A percentile compares a stretch with the other conserved stretches of the same genome.
These are phyloP conservation scores for Hexactinellida sp. DNA, from an alignment of 37 sponge, comb jelly and placozoan genomes.

Conservation along the genomic window DNA sequence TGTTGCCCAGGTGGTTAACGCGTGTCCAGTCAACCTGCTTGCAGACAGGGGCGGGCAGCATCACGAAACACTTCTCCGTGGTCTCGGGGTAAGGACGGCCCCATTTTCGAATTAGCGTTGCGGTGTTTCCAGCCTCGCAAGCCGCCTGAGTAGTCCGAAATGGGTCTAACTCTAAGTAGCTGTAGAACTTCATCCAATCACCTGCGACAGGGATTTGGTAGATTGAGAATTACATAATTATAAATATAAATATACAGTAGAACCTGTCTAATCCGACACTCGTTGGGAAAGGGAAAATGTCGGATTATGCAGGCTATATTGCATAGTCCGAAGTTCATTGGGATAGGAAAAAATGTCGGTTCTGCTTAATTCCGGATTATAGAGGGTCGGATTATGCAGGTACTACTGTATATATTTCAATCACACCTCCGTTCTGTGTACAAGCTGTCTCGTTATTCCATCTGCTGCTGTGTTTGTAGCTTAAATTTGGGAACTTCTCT, in stretches of 20 bases:
- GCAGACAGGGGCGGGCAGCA: slow-evolving; percentile 57
- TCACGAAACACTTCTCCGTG: slow-evolving; percentile 31
- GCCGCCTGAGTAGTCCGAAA: background rate
- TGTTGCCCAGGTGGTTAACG: slow-evolving; percentile 95
- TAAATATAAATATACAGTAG: background rate
- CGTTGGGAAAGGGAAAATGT: too few species aligned
- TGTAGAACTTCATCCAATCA: slow-evolving; percentile 42
- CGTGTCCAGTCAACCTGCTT: slow-evolving; percentile 64
- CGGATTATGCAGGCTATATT: too few species aligned
- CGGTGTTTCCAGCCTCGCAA: slow-evolving; percentile 25
- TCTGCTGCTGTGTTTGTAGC: slow-evolving; percentile 18
- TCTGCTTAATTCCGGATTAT: too few species aligned
- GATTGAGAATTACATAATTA: background rate
- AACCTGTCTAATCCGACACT: too few species aligned
- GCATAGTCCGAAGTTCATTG: too few species aligned
- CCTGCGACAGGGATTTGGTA: background rate
- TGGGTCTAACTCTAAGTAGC: slow-evolving; percentile 51
- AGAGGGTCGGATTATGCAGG: too few species aligned
- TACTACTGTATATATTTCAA: background rate
- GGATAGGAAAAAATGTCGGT: too few species aligned
- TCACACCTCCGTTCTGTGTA: slow-evolving; percentile 30
- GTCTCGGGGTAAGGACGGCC: background rate
- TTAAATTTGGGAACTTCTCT: slow-evolving; percentile 24
- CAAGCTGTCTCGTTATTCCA: slow-evolving; percentile 68
- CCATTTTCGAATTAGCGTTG: slow-evolving; percentile 31